Conservation (phyloP, 2,113 vertebrate species). For the Tauraco erythrolophus region DNA sequence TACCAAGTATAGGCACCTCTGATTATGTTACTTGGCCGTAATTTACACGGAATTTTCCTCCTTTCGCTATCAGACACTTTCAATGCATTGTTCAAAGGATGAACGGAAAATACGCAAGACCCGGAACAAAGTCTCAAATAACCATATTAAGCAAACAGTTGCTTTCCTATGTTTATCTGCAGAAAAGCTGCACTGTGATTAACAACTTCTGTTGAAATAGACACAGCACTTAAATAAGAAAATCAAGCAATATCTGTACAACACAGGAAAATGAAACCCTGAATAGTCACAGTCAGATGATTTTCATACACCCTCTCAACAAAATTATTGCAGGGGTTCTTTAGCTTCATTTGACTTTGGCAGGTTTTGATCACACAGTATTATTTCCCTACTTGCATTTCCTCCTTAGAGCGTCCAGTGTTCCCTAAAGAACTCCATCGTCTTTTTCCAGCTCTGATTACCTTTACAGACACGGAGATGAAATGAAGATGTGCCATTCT, state of each 20-base stretch:
- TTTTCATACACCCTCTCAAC: not conserved
- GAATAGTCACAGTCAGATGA: not conserved
- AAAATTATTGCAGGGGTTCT: not conserved
- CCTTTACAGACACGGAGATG: not conserved
- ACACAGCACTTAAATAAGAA: not conserved
- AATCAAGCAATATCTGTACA: not conserved
- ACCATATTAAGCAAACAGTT: not conserved
- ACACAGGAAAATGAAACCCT: not conserved
- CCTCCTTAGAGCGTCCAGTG: not conserved
- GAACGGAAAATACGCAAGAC: not conserved
- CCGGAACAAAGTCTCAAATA: not conserved
- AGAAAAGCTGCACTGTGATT: not conserved
- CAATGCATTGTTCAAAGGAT: not conserved
- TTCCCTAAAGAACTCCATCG: not conserved
- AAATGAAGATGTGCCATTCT: not conserved
- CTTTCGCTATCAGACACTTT: not conserved
- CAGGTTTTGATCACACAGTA: not conserved
- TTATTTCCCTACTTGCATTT: not conserved
- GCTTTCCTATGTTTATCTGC: not conserved
- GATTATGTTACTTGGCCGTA: not conserved
- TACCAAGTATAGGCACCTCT: not conserved
- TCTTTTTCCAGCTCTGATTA: not conserved
- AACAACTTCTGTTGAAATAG: not conserved
- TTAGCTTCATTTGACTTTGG: not conserved
- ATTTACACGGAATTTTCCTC: not conserved